Evolutionary conservation across 2,888 invertebrate genomes (phyloP).

Genomic region (Tipula helvola): DNA sequence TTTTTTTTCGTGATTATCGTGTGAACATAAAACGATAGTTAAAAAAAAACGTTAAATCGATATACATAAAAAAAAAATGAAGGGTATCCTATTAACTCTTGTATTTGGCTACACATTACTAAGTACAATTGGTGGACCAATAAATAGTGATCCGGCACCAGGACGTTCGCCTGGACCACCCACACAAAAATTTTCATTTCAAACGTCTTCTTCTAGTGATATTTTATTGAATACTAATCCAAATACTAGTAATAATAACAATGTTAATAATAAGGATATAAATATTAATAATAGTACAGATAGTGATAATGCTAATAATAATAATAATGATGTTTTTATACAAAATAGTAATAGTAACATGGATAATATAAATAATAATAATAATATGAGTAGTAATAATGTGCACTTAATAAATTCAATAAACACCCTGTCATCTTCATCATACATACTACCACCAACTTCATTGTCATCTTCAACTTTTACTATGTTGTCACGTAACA

Average conservation of each 20-base stretch:
- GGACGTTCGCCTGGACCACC: slow-evolving; percentile 54
- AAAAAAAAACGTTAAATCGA: not conserved
- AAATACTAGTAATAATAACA: not conserved
- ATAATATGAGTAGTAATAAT: slow-evolving; percentile 7
- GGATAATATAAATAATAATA: not conserved
- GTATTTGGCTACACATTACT: slow-evolving; percentile 6
- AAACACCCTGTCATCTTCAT: not conserved
- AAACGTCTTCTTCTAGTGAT: slow-evolving; percentile 4
- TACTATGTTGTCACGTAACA: not conserved
- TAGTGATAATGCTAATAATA: not conserved
- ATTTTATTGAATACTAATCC: not conserved
- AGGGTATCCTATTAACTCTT: not conserved
- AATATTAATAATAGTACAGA: not conserved
- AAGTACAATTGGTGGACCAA: slow-evolving; percentile 26
- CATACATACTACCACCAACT: not conserved
- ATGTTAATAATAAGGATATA: not conserved
- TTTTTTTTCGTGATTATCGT: not conserved
- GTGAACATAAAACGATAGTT: not conserved
- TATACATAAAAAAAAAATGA: not conserved
- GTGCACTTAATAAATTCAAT: not conserved
- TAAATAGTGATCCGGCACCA: slow-evolving; percentile 51
- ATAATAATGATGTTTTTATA: not conserved
- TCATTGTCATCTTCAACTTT: not conserved
- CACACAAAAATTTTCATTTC: not conserved
- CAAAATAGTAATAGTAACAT: not conserved